A percentile compares a stretch with the other conserved stretches of the same genome.
Conservation (phyloP, 2,888 invertebrate species). For the Stramonita haemastoma region DNA sequence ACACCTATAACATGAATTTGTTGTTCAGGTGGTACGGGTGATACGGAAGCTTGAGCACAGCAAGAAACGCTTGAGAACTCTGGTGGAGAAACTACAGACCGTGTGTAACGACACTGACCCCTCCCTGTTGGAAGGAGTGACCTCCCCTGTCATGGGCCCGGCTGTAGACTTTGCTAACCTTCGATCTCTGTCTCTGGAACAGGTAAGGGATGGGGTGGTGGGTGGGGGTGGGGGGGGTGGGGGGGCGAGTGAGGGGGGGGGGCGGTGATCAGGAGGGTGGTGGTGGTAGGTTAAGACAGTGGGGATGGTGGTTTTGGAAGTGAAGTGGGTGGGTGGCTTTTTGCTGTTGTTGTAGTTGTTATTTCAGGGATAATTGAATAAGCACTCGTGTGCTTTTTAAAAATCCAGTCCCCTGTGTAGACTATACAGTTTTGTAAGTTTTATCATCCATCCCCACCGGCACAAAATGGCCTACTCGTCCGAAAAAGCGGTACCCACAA, state of each 20-base stretch:
- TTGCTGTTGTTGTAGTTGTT: neutral
- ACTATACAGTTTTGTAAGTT: no score
- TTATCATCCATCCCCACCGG: no score
- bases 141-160: conserved; percentile 50
- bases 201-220: conserved; percentile 45
- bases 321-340: neutral
- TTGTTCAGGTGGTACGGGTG: conserved; percentile 52
- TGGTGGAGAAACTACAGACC: conserved; percentile 56
- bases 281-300: no score
- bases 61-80: conserved; percentile 53
- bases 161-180: conserved; percentile 47
- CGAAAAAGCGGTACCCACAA: no score
- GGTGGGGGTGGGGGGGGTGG: no score
- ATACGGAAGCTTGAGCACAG: conserved; percentile 56
- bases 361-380: no score
- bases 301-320: no score
- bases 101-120: conserved; percentile 55
- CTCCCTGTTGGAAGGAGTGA: conserved; percentile 52
- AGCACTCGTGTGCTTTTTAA: no score
- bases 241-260: neutral
- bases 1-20: no score
- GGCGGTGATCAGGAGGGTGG: no score
- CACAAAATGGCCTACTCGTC: no score
- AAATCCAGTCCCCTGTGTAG: no score
- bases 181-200: conserved; percentile 44